Percentiles rank a stretch among this genome's conserved stretches.
These are phyloP conservation scores for Ephydatia muelleri DNA, from an alignment of 37 sponge, comb jelly and placozoan genomes.

Conservation along the genomic window DNA sequence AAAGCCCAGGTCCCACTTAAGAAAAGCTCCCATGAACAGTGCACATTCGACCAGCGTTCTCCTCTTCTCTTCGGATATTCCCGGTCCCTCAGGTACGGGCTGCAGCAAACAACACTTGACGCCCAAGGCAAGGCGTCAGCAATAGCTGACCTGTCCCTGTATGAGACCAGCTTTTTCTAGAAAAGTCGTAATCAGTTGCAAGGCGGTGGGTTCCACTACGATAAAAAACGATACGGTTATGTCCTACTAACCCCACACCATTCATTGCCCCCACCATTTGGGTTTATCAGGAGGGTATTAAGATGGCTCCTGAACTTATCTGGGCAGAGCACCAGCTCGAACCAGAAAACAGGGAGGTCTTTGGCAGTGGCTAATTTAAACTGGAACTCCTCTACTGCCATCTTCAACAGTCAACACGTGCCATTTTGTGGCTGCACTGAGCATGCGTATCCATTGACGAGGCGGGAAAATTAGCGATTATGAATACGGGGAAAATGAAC, in stretches of 20 bases:
- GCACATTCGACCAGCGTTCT: conserved; percentile 54
- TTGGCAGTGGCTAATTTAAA: conserved; percentile 57
- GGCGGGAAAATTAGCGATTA: neutral
- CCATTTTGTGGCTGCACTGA: neutral
- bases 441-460: neutral
- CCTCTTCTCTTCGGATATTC: conserved; percentile 35
- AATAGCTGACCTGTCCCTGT: conserved; percentile 40
- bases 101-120: neutral
- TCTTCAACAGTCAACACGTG: neutral
- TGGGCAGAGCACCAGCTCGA: conserved; percentile 65
- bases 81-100: neutral
- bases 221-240: neutral
- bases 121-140: neutral
- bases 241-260: neutral
- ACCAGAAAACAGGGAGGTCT: conserved; percentile 76
- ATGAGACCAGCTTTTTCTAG: conserved; percentile 71
- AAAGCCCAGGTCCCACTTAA: conserved; percentile 56
- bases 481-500: neutral
- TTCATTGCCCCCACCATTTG: conserved; percentile 34
- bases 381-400: conserved; percentile 24
- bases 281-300: conserved; percentile 28
- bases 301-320: conserved; percentile 66
- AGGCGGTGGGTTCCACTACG: conserved; percentile 65
- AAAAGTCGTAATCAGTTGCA: conserved; percentile 65
- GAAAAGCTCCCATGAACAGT: conserved; percentile 48